Conservation (phyloP, 2,113 vertebrate genomes). For the Sphaerodactylus townsendi region DNA sequence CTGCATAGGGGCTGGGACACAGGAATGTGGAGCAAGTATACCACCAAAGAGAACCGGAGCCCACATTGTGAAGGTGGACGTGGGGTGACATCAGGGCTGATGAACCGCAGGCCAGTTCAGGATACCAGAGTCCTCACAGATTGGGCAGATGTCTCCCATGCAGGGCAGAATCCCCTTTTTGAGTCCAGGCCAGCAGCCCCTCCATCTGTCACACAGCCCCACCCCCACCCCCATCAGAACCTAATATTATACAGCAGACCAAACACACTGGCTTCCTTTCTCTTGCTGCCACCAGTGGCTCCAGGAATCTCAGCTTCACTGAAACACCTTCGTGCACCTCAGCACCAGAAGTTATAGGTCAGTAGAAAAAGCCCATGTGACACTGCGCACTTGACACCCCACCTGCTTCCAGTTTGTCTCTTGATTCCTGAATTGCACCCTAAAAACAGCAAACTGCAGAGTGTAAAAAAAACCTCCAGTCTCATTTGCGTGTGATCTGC, state of each 20-base stretch:
- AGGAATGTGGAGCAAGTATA: no score
- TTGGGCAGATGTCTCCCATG: neutral
- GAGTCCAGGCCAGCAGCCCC: neutral
- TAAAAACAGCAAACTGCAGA: neutral
- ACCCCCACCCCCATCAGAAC: neutral
- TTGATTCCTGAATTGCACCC: neutral
- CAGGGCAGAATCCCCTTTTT: neutral
- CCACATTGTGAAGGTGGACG: fast-evolving
- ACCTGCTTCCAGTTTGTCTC: neutral
- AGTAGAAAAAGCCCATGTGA: neutral
- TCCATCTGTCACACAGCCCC: neutral
- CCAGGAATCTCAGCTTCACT: no score
- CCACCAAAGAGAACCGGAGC: neutral
- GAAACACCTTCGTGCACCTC: neutral
- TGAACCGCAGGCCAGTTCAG: fast-evolving
- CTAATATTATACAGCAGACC: neutral
- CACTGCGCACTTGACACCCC: fast-evolving
- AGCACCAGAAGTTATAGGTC: neutral
- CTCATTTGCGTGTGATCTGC: neutral
- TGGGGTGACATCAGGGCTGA: neutral
- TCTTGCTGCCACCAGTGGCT: neutral
- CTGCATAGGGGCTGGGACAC: fast-evolving
- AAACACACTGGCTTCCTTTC: neutral
- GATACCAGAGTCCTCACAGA: neutral
- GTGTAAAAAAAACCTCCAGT: neutral